These are phyloP conservation scores for Pegoplata infirma DNA, from an alignment of 2,888 invertebrate species.

Conservation along the genomic window DNA sequence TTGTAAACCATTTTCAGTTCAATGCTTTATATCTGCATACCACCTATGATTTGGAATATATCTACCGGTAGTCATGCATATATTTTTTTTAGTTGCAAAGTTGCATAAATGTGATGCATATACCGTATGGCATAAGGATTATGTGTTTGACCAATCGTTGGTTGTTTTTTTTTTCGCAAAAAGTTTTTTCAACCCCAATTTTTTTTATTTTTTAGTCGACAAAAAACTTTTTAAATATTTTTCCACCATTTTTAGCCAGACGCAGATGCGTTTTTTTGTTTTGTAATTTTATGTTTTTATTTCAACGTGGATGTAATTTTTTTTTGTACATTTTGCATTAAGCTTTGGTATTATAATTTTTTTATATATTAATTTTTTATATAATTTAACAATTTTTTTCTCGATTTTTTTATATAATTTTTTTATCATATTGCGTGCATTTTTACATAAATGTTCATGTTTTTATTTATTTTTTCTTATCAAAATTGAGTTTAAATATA, in stretches of 20 bases:
- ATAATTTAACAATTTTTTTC: slow-evolving; percentile 26
- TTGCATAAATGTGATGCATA: background rate
- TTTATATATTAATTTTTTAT: slow-evolving; percentile 19
- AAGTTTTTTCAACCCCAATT: slow-evolving; percentile 33
- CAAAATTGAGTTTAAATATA: slow-evolving; percentile 16
- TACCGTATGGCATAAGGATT: slow-evolving; percentile 9
- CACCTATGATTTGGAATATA: background rate
- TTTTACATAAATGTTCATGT: slow-evolving; percentile 36
- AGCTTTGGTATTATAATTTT: background rate
- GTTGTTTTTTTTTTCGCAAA: slow-evolving; percentile 21
- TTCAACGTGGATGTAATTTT: background rate
- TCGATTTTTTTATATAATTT: slow-evolving; percentile 31
- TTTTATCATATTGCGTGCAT: slow-evolving; percentile 57
- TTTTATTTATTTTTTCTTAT: slow-evolving; percentile 7
- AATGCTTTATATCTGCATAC: background rate
- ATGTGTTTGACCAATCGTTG: slow-evolving; percentile 47
- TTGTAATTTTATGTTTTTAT: background rate
- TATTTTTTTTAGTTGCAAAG: background rate
- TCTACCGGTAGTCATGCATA: background rate
- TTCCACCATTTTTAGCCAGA: slow-evolving; percentile 41
- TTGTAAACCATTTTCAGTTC: background rate
- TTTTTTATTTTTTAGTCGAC: background rate
- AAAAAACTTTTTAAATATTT: background rate
- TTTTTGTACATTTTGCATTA: background rate
- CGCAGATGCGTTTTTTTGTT: slow-evolving; percentile 36